phyloP scores from a whole-genome alignment of 2,113 vertebrate species.

The Sceloporus tristichus region DNA sequence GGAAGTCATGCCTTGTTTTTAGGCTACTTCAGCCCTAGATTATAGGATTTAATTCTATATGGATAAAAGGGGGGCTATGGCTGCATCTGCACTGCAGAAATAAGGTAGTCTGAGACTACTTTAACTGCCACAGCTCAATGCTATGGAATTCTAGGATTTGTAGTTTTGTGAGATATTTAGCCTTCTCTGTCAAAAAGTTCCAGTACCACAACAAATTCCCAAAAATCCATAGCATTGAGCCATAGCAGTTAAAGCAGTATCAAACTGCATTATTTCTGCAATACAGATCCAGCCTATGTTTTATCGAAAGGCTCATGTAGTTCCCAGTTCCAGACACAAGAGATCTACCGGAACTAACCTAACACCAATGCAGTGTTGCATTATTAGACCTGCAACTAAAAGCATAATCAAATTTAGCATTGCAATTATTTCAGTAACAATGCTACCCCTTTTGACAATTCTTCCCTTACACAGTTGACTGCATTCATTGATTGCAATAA shows the following conservation, averaged over 20 bases:
- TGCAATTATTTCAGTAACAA: constrained; percentile 74
- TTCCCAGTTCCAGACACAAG: constrained; percentile 59
- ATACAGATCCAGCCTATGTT: constrained; percentile 34
- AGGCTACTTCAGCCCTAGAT: constrained; percentile 34
- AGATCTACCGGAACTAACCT: constrained; percentile 66
- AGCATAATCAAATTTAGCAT: constrained; percentile 71
- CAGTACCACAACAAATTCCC: no score
- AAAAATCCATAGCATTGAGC: no score
- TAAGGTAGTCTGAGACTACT: no score
- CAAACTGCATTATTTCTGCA: no score
- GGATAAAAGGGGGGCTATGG: constrained; percentile 41
- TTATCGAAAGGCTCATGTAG: constrained; percentile 51
- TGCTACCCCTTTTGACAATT: constrained; percentile 64
- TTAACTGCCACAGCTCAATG: no score
- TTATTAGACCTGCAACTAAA: constrained; percentile 62
- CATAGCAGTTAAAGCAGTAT: no score
- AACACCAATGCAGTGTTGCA: constrained; percentile 68
- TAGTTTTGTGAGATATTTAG: no score
- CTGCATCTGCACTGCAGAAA: no score
- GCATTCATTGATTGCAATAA: constrained; percentile 72
- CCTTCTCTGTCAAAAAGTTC: no score
- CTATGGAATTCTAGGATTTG: no score
- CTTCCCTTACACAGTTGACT: constrained; percentile 72
- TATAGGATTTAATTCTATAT: constrained; percentile 21
- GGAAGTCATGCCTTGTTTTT: constrained; percentile 10